phyloP scores from a whole-genome alignment of 2,888 invertebrate genomes.

The Amitus sp. region DNA sequence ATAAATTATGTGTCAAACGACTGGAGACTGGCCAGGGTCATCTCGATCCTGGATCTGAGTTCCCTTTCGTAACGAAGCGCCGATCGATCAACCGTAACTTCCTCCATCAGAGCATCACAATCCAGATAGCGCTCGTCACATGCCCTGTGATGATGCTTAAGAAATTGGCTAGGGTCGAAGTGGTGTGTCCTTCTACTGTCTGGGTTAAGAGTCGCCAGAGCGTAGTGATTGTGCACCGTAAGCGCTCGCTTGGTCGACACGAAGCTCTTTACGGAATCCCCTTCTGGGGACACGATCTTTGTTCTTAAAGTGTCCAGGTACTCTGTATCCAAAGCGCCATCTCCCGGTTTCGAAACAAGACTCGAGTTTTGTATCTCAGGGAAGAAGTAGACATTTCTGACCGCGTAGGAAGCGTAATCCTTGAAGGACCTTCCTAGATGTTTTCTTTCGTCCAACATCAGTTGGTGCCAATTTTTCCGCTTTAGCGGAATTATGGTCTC shows the following conservation, averaged over 20 bases:
- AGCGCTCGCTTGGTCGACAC: constrained; percentile 73
- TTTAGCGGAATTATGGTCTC: constrained; percentile 77
- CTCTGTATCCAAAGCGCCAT: constrained; percentile 62
- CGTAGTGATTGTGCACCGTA: constrained; percentile 82
- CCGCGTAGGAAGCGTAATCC: constrained; percentile 71
- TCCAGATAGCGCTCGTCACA: constrained; percentile 55
- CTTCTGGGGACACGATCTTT: constrained; percentile 70
- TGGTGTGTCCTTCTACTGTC: constrained; percentile 69
- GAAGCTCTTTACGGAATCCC: constrained; percentile 78
- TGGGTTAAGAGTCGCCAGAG: constrained; percentile 71
- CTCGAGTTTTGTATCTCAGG: constrained; percentile 60
- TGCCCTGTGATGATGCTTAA: constrained; percentile 76
- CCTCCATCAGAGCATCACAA: constrained; percentile 55
- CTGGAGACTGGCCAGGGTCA: constrained; percentile 43
- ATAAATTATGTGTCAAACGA: constrained; percentile 20
- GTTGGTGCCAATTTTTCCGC: constrained; percentile 69
- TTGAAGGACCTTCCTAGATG: constrained; percentile 62
- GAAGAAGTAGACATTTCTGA: constrained; percentile 78
- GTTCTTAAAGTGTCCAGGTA: constrained; percentile 69
- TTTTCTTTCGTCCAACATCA: constrained; percentile 67
- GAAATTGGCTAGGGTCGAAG: constrained; percentile 70
- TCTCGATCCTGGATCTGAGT: constrained; percentile 49
- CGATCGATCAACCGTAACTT: constrained; percentile 51
- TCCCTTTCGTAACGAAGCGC: constrained; percentile 52
- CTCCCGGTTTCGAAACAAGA: background rate